Conservation (phyloP, 2,888 invertebrate genomes). For the Branchellion lobata region DNA sequence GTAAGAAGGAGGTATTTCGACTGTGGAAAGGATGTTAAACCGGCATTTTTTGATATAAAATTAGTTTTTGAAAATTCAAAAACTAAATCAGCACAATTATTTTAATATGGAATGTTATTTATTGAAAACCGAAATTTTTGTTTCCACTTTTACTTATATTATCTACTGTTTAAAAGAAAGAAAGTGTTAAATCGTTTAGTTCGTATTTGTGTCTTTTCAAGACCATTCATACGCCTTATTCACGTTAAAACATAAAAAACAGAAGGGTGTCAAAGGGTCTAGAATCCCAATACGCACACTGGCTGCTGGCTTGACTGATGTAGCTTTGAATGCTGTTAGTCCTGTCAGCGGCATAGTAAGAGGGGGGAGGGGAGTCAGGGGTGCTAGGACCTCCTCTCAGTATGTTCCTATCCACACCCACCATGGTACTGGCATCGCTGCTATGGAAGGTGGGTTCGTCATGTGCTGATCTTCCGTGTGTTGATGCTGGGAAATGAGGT, state of each 20-base stretch:
- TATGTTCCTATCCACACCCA: not conserved
- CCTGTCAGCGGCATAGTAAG: slow-evolving; percentile 51
- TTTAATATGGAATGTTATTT: not conserved
- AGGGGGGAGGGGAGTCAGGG: slow-evolving; percentile 52
- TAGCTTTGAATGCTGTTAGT: slow-evolving; percentile 52
- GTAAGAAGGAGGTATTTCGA: not conserved
- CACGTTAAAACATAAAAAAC: no score
- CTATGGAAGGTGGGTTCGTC: not conserved
- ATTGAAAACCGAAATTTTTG: no score
- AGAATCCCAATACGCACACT: no score
- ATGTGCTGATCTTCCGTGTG: not conserved
- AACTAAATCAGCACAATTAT: not conserved
- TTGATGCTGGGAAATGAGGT: not conserved
- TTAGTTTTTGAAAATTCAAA: not conserved
- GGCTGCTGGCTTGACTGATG: slow-evolving; percentile 51
- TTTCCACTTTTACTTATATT: no score
- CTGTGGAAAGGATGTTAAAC: not conserved
- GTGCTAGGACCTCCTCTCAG: not conserved
- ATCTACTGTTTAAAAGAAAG: no score
- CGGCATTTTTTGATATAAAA: no score
- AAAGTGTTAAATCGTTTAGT: no score
- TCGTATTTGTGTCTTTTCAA: no score
- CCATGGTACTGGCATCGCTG: not conserved
- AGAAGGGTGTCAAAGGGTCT: no score
- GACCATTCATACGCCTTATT: no score